A percentile compares a stretch with the other conserved stretches of the same genome.
Conservation (phyloP, 1,140 invertebrate genomes). For the Pogonognathellus flavescens region DNA sequence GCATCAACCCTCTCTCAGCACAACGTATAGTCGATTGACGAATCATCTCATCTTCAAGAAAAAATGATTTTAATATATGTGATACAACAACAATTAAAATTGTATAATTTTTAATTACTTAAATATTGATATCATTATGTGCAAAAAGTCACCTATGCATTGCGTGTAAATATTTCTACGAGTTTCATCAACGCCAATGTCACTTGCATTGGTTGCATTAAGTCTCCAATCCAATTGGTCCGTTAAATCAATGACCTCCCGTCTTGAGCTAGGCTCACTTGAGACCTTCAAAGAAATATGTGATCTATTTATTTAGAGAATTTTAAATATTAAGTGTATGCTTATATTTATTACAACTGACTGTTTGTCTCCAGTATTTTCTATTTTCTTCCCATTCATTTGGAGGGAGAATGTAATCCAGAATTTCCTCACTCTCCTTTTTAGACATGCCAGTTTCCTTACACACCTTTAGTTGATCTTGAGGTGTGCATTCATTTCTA, state of each 20-base stretch:
- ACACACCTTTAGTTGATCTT: not conserved
- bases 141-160: not conserved
- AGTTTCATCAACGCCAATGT: conserved; percentile 4
- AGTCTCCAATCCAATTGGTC: conserved; percentile 11
- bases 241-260: conserved; percentile 27
- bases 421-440: conserved; percentile 23
- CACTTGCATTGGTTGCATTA: not conserved
- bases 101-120: too few species aligned
- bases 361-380: conserved; percentile 42
- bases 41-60: conserved; percentile 19
- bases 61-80: too few species aligned
- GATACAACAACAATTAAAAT: too few species aligned
- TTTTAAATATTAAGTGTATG: not conserved
- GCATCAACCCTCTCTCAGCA: conserved; percentile 32
- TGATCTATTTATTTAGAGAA: not conserved
- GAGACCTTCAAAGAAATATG: not conserved
- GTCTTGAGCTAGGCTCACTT: not conserved
- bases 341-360: not conserved
- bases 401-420: conserved; percentile 15
- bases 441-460: conserved; percentile 7
- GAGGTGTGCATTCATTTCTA: not conserved
- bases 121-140: too few species aligned
- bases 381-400: conserved; percentile 24
- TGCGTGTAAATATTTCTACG: conserved; percentile 7
- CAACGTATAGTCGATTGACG: conserved; percentile 29